Percentiles rank a stretch among this genome's conserved stretches.
phyloP scores from a whole-genome alignment of 2,797 vertebrate genomes.

The Leptatherina wallacei region DNA sequence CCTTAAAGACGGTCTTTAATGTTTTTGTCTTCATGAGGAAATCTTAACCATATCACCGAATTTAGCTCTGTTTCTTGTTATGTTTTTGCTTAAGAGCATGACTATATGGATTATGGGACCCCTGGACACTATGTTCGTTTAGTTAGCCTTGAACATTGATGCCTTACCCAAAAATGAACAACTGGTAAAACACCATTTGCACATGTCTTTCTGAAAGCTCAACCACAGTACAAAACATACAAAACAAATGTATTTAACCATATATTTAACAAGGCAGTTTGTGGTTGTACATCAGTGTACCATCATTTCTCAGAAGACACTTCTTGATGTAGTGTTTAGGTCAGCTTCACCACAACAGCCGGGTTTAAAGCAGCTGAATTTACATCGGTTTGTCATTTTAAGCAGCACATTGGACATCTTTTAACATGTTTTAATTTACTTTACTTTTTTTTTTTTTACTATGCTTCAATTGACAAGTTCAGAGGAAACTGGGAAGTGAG shows the following conservation, averaged over 20 bases:
- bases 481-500: constrained; percentile 25
- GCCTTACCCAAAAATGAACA: constrained; percentile 21
- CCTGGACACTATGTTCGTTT: constrained; percentile 47
- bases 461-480: neutral
- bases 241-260: neutral
- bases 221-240: neutral
- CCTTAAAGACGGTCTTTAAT: constrained; percentile 34
- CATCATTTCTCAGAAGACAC: constrained; percentile 3
- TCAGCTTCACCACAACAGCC: neutral
- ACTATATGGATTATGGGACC: constrained; percentile 58
- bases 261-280: too few relatives aligned
- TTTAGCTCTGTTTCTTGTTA: constrained; percentile 65
- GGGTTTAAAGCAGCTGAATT: neutral
- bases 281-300: constrained; percentile 14
- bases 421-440: neutral
- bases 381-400: neutral
- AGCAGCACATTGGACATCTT: neutral
- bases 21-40: constrained; percentile 51
- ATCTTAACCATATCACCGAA: constrained; percentile 55
- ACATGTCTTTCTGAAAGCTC: constrained; percentile 13
- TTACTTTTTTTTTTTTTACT: neutral
- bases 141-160: constrained; percentile 30
- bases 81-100: constrained; percentile 58
- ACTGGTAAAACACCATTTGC: constrained; percentile 12
- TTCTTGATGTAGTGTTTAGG: neutral